phyloP scores from a whole-genome alignment of 2,797 vertebrate species.

The Sebastes wilsoni region DNA sequence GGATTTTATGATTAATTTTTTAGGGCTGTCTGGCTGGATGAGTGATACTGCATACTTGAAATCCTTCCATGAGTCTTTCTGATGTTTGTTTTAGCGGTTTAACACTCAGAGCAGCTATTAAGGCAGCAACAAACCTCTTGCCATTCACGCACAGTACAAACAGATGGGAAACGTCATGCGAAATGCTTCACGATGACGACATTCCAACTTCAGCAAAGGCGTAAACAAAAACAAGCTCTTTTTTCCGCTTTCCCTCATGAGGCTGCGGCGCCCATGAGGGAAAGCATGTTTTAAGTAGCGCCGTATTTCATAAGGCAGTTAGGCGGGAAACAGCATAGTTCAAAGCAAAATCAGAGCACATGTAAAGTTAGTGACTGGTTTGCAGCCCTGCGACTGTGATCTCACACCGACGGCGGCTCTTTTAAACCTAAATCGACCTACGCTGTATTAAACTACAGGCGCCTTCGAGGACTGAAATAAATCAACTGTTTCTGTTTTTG shows the following conservation, averaged over 20 bases:
- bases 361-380: slow-evolving; percentile 44
- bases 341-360: slow-evolving; percentile 44
- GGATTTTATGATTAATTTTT: slow-evolving; percentile 43
- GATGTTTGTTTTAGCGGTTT: slow-evolving; percentile 48
- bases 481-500: not conserved
- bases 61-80: slow-evolving; percentile 42
- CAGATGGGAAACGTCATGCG: slow-evolving; percentile 35
- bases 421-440: not conserved
- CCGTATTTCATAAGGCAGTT: slow-evolving; percentile 41
- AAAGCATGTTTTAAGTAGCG: slow-evolving; percentile 25
- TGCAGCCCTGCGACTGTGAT: slow-evolving; percentile 16
- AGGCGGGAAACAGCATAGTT: slow-evolving; percentile 14
- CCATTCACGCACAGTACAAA: slow-evolving; percentile 21
- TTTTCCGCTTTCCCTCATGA: slow-evolving; percentile 1
- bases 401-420: not conserved
- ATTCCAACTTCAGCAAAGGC: slow-evolving; percentile 23
- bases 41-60: slow-evolving; percentile 38
- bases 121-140: slow-evolving; percentile 32
- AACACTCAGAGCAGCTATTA: slow-evolving; percentile 36
- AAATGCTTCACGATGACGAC: slow-evolving; percentile 25
- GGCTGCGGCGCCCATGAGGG: slow-evolving; percentile 2
- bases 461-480: not conserved
- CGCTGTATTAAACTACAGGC: not conserved
- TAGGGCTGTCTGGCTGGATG: slow-evolving; percentile 29
- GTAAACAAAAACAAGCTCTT: slow-evolving; percentile 52